Evolutionary conservation across 2,888 invertebrate genomes (phyloP), one percentile per base, ranked within the genome.

Genomic region (Lottia scabra): DNA sequence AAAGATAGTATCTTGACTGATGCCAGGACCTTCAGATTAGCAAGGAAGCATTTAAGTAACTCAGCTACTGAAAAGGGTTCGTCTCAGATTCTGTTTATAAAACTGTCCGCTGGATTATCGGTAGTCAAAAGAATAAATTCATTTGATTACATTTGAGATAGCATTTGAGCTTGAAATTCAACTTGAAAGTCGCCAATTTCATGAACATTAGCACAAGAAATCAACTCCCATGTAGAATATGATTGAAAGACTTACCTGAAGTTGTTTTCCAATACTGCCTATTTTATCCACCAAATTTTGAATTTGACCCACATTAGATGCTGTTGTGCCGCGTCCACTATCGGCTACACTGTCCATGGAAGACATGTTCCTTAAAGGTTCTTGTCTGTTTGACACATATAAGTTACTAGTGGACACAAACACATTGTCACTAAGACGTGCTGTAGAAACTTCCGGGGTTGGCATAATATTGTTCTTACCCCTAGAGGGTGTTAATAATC

Each of bases 261-360:
- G 75, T 69, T 83, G 83, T 73, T 70, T 80, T 71, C 84, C 84
- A 68, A 85, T 84, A 73, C 82, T 78, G 30, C 82, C 79, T 64
- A 85, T 83, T 64, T 82, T 80, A 68, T 85, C 84, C 63, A 65
- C 64, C 67, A 45, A 48, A 27, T 48, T 43, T 64, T 56, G 56
- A 23, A 56, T 19, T 23, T 56, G 76, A 72, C 68, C 67, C 15
- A 68, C 75, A 68, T 73, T 78, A 66, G 76, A 74, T 68, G 77
- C 77, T 46, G 75, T 73, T 10, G 83, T 83, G 19, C 81, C 79
- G 67, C 79, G 75, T 44, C 81, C 83, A 75, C 83, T 83, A 71
- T 81, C 83, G 26, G 81, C 79, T 2, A 83, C 68, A 73, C 81
- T 83, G n/a, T 77, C 78, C 4, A 66, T 44, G 4, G 71, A 71